These are phyloP conservation scores for Bellardia bayeri DNA, from an alignment of 2,888 invertebrate genomes.

Conservation along the genomic window DNA sequence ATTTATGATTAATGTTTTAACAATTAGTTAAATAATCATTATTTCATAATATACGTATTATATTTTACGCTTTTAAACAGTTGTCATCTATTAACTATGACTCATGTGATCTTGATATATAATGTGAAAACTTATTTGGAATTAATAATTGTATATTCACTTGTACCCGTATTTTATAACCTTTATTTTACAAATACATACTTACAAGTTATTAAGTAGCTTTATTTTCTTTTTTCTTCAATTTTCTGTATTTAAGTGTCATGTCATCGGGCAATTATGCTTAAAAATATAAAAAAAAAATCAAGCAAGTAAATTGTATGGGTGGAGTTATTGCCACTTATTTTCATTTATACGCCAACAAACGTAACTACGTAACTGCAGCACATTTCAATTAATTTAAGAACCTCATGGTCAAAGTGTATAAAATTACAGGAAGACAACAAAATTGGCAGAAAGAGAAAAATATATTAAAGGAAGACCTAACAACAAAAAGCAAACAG, in stretches of 20 bases:
- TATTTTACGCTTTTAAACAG: background rate
- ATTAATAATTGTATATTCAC: constrained; percentile 6
- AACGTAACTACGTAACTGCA: constrained; percentile 56
- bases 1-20: background rate
- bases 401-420: constrained; percentile 41
- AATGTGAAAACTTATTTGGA: background rate
- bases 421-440: constrained; percentile 16
- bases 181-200: background rate
- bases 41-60: background rate
- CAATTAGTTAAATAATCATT: background rate
- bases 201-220: background rate
- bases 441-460: background rate
- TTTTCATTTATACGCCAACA: constrained; percentile 49
- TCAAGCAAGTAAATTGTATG: constrained; percentile 16
- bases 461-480: background rate
- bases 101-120: background rate
- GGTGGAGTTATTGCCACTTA: constrained; percentile 58
- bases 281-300: constrained; percentile 19
- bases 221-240: background rate
- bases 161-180: background rate
- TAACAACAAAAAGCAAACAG: background rate
- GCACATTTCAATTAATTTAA: constrained; percentile 62
- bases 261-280: constrained; percentile 48
- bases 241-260: constrained; percentile 32
- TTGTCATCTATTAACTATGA: background rate